Percentiles rank a stretch among this genome's conserved stretches.
These are phyloP conservation scores for Platysternon megacephalum DNA, from an alignment of 2,113 vertebrate species.

Conservation along the genomic window DNA sequence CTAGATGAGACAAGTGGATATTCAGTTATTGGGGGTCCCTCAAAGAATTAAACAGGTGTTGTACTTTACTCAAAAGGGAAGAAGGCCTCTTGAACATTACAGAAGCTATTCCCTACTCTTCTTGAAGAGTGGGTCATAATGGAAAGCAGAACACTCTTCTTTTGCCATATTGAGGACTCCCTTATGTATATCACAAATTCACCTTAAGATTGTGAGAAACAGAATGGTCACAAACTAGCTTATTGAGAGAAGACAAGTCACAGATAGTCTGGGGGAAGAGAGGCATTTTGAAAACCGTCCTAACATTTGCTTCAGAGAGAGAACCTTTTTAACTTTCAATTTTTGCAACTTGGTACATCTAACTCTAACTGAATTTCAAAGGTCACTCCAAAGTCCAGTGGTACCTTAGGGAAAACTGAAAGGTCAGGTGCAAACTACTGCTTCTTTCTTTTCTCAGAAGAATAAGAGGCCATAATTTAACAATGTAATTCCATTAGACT, in stretches of 20 bases:
- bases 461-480: neutral
- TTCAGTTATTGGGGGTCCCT: fast-evolving
- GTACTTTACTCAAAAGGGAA: neutral
- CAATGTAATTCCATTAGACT: neutral
- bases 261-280: neutral
- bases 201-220: neutral
- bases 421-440: neutral
- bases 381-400: neutral
- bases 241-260: neutral
- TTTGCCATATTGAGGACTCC: neutral
- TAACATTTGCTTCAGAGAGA: neutral
- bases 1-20: neutral
- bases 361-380: neutral
- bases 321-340: neutral
- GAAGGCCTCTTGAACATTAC: neutral
- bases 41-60: neutral
- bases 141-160: neutral
- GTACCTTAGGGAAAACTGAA: neutral
- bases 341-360: neutral
- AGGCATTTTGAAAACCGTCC: neutral
- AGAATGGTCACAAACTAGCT: neutral
- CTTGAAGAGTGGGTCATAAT: neutral
- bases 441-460: neutral
- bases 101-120: neutral
- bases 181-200: neutral